Percentiles rank a stretch among this genome's conserved stretches.
phyloP scores from a whole-genome alignment of 2,888 invertebrate genomes.

The Aradus depressus region DNA sequence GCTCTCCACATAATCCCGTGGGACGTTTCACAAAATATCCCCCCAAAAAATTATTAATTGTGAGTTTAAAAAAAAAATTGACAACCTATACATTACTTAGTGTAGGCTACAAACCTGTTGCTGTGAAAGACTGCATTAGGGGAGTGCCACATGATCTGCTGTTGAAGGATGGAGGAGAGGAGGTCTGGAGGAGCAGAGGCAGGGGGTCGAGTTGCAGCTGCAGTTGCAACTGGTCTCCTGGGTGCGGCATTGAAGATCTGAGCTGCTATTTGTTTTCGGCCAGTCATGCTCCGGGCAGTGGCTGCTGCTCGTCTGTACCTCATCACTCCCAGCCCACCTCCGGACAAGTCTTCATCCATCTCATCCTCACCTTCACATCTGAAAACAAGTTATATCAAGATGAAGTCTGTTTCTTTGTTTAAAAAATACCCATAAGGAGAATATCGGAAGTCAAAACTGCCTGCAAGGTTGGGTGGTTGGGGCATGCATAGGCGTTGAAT shows the following conservation, averaged over 20 bases:
- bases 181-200: slow-evolving; percentile 22
- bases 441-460: too few species aligned
- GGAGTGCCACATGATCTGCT: slow-evolving; percentile 23
- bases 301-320: slow-evolving; percentile 33
- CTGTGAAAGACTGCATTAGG: slow-evolving; percentile 19
- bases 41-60: too few species aligned
- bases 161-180: slow-evolving; percentile 22
- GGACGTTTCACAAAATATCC: too few species aligned
- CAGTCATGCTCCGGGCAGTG: slow-evolving; percentile 30
- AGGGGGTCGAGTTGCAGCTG: slow-evolving; percentile 14
- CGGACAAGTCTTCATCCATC: slow-evolving; percentile 29
- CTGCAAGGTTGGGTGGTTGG: too few species aligned
- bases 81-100: too few species aligned
- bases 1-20: too few species aligned
- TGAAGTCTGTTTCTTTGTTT: background rate
- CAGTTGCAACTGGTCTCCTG: slow-evolving; percentile 21
- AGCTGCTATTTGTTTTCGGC: slow-evolving; percentile 23
- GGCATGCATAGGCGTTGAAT: too few species aligned
- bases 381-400: slow-evolving; percentile 11
- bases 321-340: slow-evolving; percentile 31
- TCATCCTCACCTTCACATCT: slow-evolving; percentile 28
- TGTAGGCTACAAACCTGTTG: slow-evolving; percentile 13
- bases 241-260: slow-evolving; percentile 17
- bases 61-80: too few species aligned
- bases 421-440: too few species aligned